Base-by-base conservation (phyloP, 2,797 vertebrate genomes). In the Sandelia bainsii region DNA sequence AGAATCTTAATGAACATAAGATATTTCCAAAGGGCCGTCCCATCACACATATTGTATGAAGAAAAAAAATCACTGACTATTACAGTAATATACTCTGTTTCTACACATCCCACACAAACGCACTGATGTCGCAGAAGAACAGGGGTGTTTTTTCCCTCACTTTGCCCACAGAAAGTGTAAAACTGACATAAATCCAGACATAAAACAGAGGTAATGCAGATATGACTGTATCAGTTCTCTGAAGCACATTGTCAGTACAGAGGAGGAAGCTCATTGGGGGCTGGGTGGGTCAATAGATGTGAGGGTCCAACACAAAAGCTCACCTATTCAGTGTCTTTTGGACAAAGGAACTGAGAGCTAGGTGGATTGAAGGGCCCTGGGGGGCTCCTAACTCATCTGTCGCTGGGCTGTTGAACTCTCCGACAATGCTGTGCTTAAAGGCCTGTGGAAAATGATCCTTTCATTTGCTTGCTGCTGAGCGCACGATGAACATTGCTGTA, bases 271-370 rank as follows among this genome's bases (percentile, higher is more conserved):
- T 89, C 89, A 92, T 87, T 84, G 90, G 92, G 93, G 93, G 91
- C 86, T 91, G 93, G 92, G 91, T 62, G 91, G 91, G 91, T 94
- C 92, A 92, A 79, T 90, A 93, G 89, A 94, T 94, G 93, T 94
- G 91, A 91, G 88, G 90, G 90, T 83, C 91, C 84, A 83, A 90
- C 77, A 96, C 94, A 96, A 95, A 94, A 93, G 89, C 90, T 93
- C 87, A 95, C 92, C 94, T 95, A 95, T 95, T 95, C 87, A 88
- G 88, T 95, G 90, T 95, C 93, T 93, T 88, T 92, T 86, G 91
- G 91, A 93, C 93, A 95, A 95, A 94, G 91, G 90, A 53, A 83
- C 74, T 34, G 90, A 90, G 83, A 89, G 90, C 81, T 72, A 86
- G 92, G 90, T 90, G 91, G 87, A 92, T 88, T 80, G 87, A 78